Percentiles rank a stretch among this genome's conserved stretches.
phyloP scores from a whole-genome alignment of 2,888 invertebrate species.

The Heteropelma amictum region DNA sequence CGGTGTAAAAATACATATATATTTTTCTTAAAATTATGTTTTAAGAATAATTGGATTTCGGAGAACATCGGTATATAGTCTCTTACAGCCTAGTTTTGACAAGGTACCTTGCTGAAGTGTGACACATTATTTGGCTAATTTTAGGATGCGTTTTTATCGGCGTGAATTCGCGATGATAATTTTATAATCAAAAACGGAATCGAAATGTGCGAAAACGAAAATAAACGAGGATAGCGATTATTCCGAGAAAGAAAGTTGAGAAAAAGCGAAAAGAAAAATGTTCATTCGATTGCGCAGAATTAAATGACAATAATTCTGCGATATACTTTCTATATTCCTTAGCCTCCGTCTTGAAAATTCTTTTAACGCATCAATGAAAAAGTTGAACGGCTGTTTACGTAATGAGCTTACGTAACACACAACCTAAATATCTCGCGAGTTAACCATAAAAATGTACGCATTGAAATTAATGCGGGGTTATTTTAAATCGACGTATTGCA shows the following conservation, averaged over 20 bases:
- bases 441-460: slow-evolving; percentile 18
- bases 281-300: not conserved
- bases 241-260: too few species aligned
- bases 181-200: not conserved
- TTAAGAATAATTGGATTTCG: slow-evolving; percentile 43
- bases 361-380: not conserved
- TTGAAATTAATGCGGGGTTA: slow-evolving; percentile 6
- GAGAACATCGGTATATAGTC: slow-evolving; percentile 32
- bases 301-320: not conserved
- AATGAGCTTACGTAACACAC: not conserved
- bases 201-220: not conserved
- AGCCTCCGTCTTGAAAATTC: too few species aligned
- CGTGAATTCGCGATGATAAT: not conserved
- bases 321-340: too few species aligned
- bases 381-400: not conserved
- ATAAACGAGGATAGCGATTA: too few species aligned
- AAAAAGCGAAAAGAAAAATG: not conserved
- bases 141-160: slow-evolving; percentile 2
- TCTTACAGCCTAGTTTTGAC: slow-evolving; percentile 64
- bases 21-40: slow-evolving; percentile 19
- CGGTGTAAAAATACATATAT: slow-evolving; percentile 12
- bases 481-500: slow-evolving; percentile 62
- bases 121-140: slow-evolving; percentile 65
- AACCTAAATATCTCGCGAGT: slow-evolving; percentile 11
- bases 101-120: slow-evolving; percentile 76